Evolutionary conservation across 1,140 invertebrate species (phyloP), one percentile per base, ranked within the genome.

Genomic region (Drosophila ironensis): DNA sequence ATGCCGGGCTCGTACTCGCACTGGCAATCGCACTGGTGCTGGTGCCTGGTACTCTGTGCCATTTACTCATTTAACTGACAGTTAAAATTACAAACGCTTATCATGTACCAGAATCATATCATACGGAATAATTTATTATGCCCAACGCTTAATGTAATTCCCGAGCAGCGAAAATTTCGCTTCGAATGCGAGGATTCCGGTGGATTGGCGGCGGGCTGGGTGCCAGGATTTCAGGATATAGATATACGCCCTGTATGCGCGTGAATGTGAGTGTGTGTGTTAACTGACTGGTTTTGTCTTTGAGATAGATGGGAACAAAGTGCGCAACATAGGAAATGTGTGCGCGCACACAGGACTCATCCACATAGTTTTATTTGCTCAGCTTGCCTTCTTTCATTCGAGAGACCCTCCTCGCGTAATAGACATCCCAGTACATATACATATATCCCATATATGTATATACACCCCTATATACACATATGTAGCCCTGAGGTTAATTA

Each of bases 61-160:
- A 82, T 73, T 82, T 78, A 86, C 78, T 87, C 80, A 86, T 86
- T 86, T 86, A 86, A 86, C 80, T 86, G 80, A 87, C 80, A 86
- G 80, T 87, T 86, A 87, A 86, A 86, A 86, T 86, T 86, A 86
- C 80, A 86, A 86, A 86, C 80, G 80, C 80, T 87, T 86, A 86
- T 86, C 80, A 87, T 86, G 80, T 86, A 86, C 75, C 75, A 86
- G 80, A 86, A 86, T 86, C 80, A 86, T 86, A 86, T 86, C 80
- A 86, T 87, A 86, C 81, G 80, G 80, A 86, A 86, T 87, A 86
- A 86, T 86, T 86, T 86, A 86, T 86, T 86, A 87, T 86, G 75
- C 78, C 57, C 81, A 66, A 72, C 81, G 81, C 80, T 86, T 86
- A 86, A 86, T 86, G 75, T 87, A 80, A 86, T 86, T 87, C 80